Conservation (phyloP, 2,888 invertebrate genomes). For the Phengaris arion region DNA sequence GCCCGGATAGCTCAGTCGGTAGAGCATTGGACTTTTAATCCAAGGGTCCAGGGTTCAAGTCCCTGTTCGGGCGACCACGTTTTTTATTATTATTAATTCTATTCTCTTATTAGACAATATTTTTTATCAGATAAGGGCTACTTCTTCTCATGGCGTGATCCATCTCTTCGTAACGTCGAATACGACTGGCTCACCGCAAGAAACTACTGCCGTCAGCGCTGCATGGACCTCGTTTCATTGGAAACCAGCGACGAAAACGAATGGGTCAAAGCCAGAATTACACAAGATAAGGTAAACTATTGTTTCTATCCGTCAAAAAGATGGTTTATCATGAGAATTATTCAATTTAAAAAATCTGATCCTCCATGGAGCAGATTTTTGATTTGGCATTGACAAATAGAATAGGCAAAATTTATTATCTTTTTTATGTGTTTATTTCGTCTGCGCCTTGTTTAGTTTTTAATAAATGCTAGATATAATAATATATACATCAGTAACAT, state of each 20-base stretch:
- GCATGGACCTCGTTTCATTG: slow-evolving; percentile 93
- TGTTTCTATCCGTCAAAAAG: slow-evolving; percentile 30
- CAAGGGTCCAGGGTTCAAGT: slow-evolving; percentile 79
- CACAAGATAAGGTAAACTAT: slow-evolving; percentile 84
- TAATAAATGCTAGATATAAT: too few species aligned
- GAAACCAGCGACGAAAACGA: slow-evolving; percentile 93
- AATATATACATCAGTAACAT: too few species aligned
- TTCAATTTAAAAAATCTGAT: background rate
- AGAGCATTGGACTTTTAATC: slow-evolving; percentile 80
- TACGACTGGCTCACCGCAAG: slow-evolving; percentile 91
- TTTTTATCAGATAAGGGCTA: slow-evolving; percentile 83
- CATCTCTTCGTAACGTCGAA: slow-evolving; percentile 85
- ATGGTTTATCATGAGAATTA: background rate
- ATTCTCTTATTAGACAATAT: background rate
- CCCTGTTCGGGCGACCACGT: slow-evolving; percentile 72
- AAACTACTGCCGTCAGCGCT: slow-evolving; percentile 92
- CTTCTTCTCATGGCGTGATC: slow-evolving; percentile 93
- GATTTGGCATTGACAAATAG: background rate
- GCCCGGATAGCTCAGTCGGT: slow-evolving; percentile 81
- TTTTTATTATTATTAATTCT: slow-evolving; percentile 1
- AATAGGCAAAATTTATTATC: too few species aligned
- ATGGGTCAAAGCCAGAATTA: slow-evolving; percentile 89
- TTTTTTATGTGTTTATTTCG: too few species aligned
- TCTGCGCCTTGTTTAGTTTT: too few species aligned
- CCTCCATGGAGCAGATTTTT: background rate